Percentiles rank a stretch among this genome's conserved stretches.
Evolutionary conservation across 2,797 vertebrate species (phyloP).

Genomic region (Enteromius fasciolatus): DNA sequence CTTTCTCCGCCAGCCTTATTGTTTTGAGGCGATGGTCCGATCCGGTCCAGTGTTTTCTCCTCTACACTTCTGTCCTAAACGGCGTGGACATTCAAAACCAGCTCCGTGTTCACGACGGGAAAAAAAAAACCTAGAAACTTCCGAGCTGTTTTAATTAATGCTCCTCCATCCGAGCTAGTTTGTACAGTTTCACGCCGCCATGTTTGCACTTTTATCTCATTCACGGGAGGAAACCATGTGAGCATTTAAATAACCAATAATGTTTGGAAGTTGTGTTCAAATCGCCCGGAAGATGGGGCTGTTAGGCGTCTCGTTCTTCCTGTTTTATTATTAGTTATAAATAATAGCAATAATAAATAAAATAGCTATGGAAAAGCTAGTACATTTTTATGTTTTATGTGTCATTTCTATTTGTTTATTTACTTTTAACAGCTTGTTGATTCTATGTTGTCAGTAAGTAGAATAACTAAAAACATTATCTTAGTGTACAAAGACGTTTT

Average conservation of each 20-base stretch:
- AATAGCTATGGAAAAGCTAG: neutral
- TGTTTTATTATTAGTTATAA: neutral
- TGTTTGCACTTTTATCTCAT: slow-evolving; percentile 73
- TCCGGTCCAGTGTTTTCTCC: slow-evolving; percentile 65
- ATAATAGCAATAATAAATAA: neutral
- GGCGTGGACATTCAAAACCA: slow-evolving; percentile 44
- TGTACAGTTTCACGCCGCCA: slow-evolving; percentile 78
- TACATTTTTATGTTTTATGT: neutral
- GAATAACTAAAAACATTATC: too few relatives aligned
- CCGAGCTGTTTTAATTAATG: slow-evolving; percentile 53
- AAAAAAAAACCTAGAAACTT: slow-evolving; percentile 20
- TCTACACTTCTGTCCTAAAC: slow-evolving; percentile 67
- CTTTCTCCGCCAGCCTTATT: slow-evolving; percentile 75
- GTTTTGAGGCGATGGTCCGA: slow-evolving; percentile 64
- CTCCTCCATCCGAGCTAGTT: slow-evolving; percentile 67
- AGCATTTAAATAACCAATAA: slow-evolving; percentile 57
- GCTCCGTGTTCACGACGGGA: neutral
- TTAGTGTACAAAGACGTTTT: neutral
- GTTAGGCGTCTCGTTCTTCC: neutral
- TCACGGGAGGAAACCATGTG: slow-evolving; percentile 55
- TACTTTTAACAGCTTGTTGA: neutral
- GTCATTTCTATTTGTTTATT: neutral
- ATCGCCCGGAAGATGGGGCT: slow-evolving; percentile 22
- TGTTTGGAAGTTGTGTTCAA: slow-evolving; percentile 12
- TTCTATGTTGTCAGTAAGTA: neutral